Evolutionary conservation across 2,113 vertebrate species (phyloP).

Genomic region (Ctenomys sociabilis): DNA sequence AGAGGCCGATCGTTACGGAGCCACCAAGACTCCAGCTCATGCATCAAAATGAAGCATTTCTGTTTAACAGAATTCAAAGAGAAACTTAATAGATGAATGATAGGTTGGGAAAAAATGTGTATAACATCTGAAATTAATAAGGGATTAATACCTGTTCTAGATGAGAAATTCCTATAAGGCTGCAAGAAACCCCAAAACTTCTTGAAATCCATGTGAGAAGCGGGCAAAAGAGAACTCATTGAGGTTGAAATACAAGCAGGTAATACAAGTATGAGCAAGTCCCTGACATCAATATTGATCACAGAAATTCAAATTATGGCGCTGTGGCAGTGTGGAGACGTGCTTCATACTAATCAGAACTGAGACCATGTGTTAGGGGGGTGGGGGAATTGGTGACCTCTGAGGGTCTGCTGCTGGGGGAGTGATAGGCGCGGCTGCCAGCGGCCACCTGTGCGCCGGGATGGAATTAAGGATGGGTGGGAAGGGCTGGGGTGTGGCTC

Average conservation of each 20-base stretch:
- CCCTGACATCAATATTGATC: neutral
- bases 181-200: neutral
- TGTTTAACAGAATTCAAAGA: neutral
- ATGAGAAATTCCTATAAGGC: neutral
- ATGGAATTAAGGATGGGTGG: neutral
- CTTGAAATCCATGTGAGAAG: neutral
- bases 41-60: conserved; percentile 1
- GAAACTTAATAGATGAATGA: neutral
- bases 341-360: fast-evolving
- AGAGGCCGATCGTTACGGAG: neutral
- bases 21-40: neutral
- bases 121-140: neutral
- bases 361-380: neutral
- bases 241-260: neutral
- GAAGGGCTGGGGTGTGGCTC: neutral
- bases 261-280: neutral
- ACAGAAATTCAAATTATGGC: neutral
- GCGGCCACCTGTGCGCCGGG: too few relatives aligned
- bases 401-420: too few relatives aligned
- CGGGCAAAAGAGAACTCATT: neutral
- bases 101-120: neutral
- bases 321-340: neutral
- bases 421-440: too few relatives aligned
- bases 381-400: fast-evolving
- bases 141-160: neutral